Evolutionary conservation across 2,113 vertebrate species (phyloP).

Genomic region (Caranx ignobilis): DNA sequence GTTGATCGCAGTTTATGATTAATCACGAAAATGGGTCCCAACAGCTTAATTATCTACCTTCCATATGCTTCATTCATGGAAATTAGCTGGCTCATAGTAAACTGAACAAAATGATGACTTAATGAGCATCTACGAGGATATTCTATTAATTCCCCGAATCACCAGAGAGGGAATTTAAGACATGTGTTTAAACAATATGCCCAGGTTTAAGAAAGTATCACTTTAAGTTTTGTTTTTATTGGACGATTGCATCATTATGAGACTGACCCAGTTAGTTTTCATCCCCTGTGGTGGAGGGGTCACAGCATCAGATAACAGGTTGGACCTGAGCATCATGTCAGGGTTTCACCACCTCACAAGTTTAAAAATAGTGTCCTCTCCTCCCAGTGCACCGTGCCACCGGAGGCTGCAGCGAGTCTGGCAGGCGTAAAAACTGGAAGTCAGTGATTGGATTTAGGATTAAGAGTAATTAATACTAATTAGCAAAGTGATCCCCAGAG

Average conservation of each 20-base stretch:
- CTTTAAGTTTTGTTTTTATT: background rate
- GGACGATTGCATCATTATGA: background rate
- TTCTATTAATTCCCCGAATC: conserved; percentile 67
- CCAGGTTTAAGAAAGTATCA: conserved; percentile 15
- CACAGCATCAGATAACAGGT: conserved; percentile 10
- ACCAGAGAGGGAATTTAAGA: conserved; percentile 64
- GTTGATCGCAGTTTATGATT: conserved; percentile 65
- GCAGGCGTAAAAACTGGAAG: conserved; percentile 51
- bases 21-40: conserved; percentile 74
- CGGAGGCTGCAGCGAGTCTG: conserved; percentile 56
- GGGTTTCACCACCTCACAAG: conserved; percentile 47
- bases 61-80: conserved; percentile 69
- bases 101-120: conserved; percentile 62
- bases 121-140: conserved; percentile 65
- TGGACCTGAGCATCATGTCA: conserved; percentile 19
- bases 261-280: conserved; percentile 56
- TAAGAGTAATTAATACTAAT: conserved; percentile 86
- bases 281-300: conserved; percentile 12
- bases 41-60: conserved; percentile 74
- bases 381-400: conserved; percentile 45
- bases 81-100: conserved; percentile 63
- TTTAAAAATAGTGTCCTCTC: conserved; percentile 72
- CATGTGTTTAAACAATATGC: conserved; percentile 44
- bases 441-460: conserved; percentile 76
- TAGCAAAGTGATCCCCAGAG: conserved; percentile 73